Evolutionary conservation across 1,140 invertebrate species (phyloP).

Genomic region (Dryas iulia): DNA sequence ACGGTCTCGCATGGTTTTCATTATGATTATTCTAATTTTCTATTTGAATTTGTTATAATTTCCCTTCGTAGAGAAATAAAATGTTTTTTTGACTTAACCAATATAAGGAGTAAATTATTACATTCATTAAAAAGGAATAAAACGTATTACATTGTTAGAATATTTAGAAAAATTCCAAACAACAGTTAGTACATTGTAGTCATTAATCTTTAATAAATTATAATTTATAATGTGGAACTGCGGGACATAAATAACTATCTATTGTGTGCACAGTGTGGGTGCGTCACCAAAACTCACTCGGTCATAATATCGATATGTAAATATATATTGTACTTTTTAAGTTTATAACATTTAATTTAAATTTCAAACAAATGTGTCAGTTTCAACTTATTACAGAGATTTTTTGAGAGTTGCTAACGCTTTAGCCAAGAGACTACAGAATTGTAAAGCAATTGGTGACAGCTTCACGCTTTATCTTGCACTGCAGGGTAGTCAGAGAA

Average conservation of each 20-base stretch:
- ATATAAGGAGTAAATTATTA: background rate
- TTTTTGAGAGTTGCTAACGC: too few relatives aligned
- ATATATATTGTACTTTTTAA: background rate
- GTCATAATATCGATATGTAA: background rate
- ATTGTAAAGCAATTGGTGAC: too few relatives aligned
- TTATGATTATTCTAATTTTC: too few relatives aligned
- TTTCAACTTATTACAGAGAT: background rate
- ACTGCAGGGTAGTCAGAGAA: too few relatives aligned
- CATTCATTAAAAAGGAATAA: background rate
- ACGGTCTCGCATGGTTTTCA: too few relatives aligned
- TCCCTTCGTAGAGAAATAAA: too few relatives aligned
- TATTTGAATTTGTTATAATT: too few relatives aligned
- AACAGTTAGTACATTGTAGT: constrained; percentile 34
- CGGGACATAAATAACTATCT: constrained; percentile 46
- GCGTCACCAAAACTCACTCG: background rate
- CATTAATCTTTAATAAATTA: constrained; percentile 68
- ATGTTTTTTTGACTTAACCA: too few relatives aligned
- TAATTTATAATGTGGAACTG: constrained; percentile 59
- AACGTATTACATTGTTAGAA: background rate
- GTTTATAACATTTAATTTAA: background rate
- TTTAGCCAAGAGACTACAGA: too few relatives aligned
- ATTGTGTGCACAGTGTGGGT: background rate
- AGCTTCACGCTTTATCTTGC: background rate
- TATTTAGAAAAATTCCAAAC: constrained; percentile 10
- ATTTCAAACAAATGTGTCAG: background rate